A percentile compares a stretch with the other conserved stretches of the same genome.
Evolutionary conservation across 1,140 invertebrate species (phyloP).

Genomic region (Bemisia tabaci): DNA sequence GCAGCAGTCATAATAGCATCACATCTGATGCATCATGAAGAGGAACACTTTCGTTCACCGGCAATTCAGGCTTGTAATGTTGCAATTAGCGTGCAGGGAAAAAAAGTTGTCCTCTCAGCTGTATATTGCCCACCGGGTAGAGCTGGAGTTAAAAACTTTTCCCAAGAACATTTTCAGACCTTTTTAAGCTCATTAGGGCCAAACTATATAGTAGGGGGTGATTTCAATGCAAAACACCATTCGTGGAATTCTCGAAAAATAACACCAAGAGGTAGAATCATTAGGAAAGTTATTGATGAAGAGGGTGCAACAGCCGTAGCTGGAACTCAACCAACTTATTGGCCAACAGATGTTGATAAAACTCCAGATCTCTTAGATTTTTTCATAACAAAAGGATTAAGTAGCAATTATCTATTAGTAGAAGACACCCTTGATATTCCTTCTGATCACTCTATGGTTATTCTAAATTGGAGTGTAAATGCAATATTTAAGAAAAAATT

Average conservation of each 20-base stretch:
- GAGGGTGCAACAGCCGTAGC: constrained; percentile 12
- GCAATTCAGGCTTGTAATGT: constrained; percentile 10
- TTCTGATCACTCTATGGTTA: constrained; percentile 22
- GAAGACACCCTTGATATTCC: constrained; percentile 14
- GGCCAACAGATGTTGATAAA: constrained; percentile 25
- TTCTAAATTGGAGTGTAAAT: constrained; percentile 7
- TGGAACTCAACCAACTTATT: constrained; percentile 30
- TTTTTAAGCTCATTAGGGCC: constrained; percentile 25
- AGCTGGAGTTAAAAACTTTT: constrained; percentile 24
- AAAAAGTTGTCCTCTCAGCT: neutral
- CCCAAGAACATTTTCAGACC: constrained; percentile 20
- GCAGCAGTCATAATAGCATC: constrained; percentile 5
- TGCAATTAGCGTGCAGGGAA: neutral
- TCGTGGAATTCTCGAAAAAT: constrained; percentile 22
- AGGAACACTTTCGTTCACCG: neutral
- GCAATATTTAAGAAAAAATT: neutral
- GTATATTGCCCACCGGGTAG: constrained; percentile 10
- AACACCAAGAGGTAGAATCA: constrained; percentile 23
- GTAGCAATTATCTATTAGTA: constrained; percentile 15
- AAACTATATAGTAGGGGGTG: constrained; percentile 24
- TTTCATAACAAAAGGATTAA: constrained; percentile 23
- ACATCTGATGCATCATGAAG: neutral
- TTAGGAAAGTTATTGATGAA: constrained; percentile 18
- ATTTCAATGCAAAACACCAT: constrained; percentile 11
- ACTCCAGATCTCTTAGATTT: constrained; percentile 29